These are phyloP conservation scores for Eupleurogrammus muticus DNA, from an alignment of 2,797 vertebrate genomes.

Conservation along the genomic window DNA sequence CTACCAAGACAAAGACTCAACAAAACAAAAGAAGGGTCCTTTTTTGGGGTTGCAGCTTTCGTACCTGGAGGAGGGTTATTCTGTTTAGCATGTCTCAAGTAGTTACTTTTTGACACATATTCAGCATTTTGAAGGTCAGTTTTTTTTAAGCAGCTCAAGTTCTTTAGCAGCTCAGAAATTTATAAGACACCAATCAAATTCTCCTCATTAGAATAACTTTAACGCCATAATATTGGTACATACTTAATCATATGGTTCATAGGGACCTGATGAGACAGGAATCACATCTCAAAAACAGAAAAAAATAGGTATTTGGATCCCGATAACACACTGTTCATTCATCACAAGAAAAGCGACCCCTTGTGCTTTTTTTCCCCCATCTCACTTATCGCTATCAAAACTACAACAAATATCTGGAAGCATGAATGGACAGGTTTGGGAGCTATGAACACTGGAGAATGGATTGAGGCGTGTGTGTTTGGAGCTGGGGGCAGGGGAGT, in stretches of 20 bases:
- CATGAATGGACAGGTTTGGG: constrained; percentile 6
- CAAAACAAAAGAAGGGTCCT: constrained; percentile 1
- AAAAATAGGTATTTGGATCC: constrained; percentile 32
- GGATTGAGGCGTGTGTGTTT: constrained; percentile 37
- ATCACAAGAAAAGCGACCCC: constrained; percentile 14
- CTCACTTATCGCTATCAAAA: constrained; percentile 23
- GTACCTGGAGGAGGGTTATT: neutral
- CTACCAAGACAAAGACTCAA: constrained; percentile 23
- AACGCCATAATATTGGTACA: neutral
- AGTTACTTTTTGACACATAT: constrained; percentile 13
- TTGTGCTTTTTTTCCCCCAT: constrained; percentile 11
- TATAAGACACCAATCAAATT: neutral
- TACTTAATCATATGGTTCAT: neutral
- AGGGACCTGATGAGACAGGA: constrained; percentile 31
- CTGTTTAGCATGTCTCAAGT: constrained; percentile 7
- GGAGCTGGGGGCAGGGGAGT: constrained; percentile 33
- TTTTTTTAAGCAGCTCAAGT: neutral
- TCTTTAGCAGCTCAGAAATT: neutral
- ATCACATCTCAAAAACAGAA: constrained; percentile 1
- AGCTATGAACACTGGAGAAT: constrained; percentile 15
- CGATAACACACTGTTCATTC: constrained; percentile 15
- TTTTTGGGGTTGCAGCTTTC: constrained; percentile 1
- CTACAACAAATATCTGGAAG: constrained; percentile 13
- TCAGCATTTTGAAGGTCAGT: constrained; percentile 14
- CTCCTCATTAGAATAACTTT: neutral